A percentile compares a stretch with the other conserved stretches of the same genome.
phyloP scores from a whole-genome alignment of 1,140 invertebrate species.

The Saccostrea glomerata region DNA sequence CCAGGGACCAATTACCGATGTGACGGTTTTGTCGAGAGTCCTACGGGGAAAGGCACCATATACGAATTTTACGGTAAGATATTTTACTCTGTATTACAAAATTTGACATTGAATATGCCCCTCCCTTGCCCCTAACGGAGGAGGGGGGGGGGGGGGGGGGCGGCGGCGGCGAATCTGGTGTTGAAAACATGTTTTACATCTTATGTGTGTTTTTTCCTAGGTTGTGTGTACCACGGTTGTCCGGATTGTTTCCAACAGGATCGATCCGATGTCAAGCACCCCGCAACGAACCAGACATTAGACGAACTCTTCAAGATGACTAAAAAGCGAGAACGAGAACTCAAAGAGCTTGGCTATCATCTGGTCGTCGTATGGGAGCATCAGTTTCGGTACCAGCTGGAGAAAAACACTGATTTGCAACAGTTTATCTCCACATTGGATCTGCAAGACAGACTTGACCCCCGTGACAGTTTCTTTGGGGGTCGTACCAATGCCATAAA shows the following conservation, averaged over 20 bases:
- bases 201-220: not conserved
- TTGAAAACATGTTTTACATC: constrained; percentile 22
- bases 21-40: constrained; percentile 24
- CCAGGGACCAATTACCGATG: constrained; percentile 46
- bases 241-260: constrained; percentile 27
- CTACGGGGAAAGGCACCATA: not conserved
- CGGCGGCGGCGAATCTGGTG: constrained; percentile 27
- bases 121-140: constrained; percentile 12
- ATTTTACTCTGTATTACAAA: not conserved
- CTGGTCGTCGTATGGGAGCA: constrained; percentile 47
- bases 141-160: not conserved
- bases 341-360: constrained; percentile 15
- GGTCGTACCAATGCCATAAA: constrained; percentile 54
- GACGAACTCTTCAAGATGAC: constrained; percentile 36
- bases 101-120: not conserved
- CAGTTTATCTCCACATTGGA: constrained; percentile 46
- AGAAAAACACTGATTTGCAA: not conserved
- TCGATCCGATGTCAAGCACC: constrained; percentile 18
- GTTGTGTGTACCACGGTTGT: constrained; percentile 42
- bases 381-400: constrained; percentile 30
- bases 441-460: constrained; percentile 47
- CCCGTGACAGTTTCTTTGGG: constrained; percentile 51
- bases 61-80: constrained; percentile 48
- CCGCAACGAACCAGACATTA: constrained; percentile 32
- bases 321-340: constrained; percentile 9